Conservation (phyloP, 37 sponge, comb jelly and placozoan species). For the Beroe ovata region DNA sequence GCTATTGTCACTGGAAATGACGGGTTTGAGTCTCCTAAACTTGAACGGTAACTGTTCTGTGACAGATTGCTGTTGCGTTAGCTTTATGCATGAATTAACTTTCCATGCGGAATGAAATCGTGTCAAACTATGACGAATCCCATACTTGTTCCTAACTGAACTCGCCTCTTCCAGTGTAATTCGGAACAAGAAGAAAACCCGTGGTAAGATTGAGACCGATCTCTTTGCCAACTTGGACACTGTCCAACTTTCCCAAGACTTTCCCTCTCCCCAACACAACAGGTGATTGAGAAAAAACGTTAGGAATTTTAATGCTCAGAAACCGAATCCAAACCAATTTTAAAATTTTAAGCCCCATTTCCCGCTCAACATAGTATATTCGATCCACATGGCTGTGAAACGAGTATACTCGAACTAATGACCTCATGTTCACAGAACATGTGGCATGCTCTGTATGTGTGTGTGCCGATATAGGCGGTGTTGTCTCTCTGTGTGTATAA, state of each 20-base stretch:
- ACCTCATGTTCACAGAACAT: no score
- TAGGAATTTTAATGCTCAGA: no score
- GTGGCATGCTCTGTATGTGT: no score
- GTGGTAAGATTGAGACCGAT: not conserved
- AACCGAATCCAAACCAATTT: no score
- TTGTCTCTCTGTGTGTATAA: no score
- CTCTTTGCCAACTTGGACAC: not conserved
- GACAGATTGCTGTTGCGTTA: not conserved
- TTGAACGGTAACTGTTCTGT: slow-evolving; percentile 21
- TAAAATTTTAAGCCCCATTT: no score
- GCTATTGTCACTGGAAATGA: not conserved
- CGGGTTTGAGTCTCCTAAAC: slow-evolving; percentile 30
- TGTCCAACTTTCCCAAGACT: not conserved
- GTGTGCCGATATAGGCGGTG: no score
- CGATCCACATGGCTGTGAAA: no score
- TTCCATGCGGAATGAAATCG: not conserved
- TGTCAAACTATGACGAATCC: no score
- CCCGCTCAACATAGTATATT: no score
- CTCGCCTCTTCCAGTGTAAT: not conserved
- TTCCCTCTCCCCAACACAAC: slow-evolving; percentile 17
- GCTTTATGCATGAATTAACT: not conserved
- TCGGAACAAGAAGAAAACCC: not conserved
- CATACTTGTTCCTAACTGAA: not conserved
- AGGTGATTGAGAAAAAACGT: not conserved
- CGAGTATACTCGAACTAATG: no score